These are phyloP conservation scores for Eurois occulta DNA, from an alignment of 2,888 invertebrate genomes.

Conservation along the genomic window DNA sequence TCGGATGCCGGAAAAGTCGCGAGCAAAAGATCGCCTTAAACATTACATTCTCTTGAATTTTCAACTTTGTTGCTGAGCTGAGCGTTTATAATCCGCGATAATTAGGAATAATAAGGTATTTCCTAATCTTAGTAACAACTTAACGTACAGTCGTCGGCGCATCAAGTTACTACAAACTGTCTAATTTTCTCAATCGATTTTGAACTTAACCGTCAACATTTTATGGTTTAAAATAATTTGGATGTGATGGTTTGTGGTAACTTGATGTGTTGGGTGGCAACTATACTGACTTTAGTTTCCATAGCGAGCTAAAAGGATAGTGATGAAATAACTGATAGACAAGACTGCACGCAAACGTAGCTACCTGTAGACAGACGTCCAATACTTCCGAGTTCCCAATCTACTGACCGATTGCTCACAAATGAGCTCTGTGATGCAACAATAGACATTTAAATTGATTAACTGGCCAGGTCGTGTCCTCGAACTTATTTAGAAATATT, in stretches of 20 bases:
- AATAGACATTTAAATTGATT: slow-evolving; percentile 36
- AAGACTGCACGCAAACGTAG: neutral
- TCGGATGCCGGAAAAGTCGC: too few relatives aligned
- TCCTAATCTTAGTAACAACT: too few relatives aligned
- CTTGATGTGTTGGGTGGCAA: too few relatives aligned
- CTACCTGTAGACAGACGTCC: neutral
- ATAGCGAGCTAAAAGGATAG: neutral
- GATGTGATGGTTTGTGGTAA: too few relatives aligned
- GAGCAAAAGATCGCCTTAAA: neutral
- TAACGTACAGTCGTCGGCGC: too few relatives aligned
- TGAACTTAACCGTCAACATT: too few relatives aligned
- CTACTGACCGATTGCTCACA: slow-evolving; percentile 14
- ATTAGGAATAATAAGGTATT: too few relatives aligned
- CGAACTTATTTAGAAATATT: slow-evolving; percentile 53
- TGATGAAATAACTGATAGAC: neutral
- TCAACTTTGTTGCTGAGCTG: neutral
- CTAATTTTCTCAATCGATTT: too few relatives aligned
- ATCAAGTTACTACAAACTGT: too few relatives aligned
- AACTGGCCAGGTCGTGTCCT: slow-evolving; percentile 39
- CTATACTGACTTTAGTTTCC: neutral
- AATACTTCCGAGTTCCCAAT: slow-evolving; percentile 19
- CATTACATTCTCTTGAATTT: neutral
- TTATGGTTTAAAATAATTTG: too few relatives aligned
- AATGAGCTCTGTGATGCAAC: slow-evolving; percentile 35
- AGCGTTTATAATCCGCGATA: too few relatives aligned